phyloP scores from a whole-genome alignment of 2,113 vertebrate genomes.

The Antennarius striatus region DNA sequence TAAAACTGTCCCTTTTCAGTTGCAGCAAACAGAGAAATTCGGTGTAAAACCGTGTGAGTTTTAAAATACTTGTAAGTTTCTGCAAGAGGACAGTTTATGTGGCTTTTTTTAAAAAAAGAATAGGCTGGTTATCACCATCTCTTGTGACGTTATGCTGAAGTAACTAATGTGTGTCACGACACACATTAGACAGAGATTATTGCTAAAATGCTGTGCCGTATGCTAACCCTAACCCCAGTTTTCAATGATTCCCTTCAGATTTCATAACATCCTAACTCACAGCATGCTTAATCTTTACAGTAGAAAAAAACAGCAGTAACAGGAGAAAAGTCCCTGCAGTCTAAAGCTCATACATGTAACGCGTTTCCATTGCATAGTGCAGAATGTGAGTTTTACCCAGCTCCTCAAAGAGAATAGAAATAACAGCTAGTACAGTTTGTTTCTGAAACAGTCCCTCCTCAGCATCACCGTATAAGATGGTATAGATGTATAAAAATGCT shows the following conservation, averaged over 20 bases:
- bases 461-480: not conserved
- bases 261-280: slow-evolving; percentile 1
- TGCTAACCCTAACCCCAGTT: not conserved
- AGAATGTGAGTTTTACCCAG: slow-evolving; percentile 1
- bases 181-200: slow-evolving; percentile 19
- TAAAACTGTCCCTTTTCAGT: too few species aligned
- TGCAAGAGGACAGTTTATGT: too few species aligned
- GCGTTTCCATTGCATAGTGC: slow-evolving; percentile 60
- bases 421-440: not conserved
- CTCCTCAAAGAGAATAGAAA: slow-evolving; percentile 4
- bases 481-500: not conserved
- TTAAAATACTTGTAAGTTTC: too few species aligned
- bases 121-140: slow-evolving; percentile 11
- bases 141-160: slow-evolving; percentile 9
- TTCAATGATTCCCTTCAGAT: slow-evolving; percentile 6
- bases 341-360: not conserved
- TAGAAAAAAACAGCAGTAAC: not conserved
- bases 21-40: too few species aligned
- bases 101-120: too few species aligned
- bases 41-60: too few species aligned
- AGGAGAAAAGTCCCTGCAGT: not conserved
- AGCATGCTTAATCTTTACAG: not conserved
- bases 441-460: slow-evolving; percentile 13
- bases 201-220: slow-evolving; percentile 16
- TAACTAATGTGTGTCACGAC: not conserved